These are phyloP conservation scores for Gasterosteus nipponicus DNA, from an alignment of 2,113 vertebrate species.

Conservation along the genomic window DNA sequence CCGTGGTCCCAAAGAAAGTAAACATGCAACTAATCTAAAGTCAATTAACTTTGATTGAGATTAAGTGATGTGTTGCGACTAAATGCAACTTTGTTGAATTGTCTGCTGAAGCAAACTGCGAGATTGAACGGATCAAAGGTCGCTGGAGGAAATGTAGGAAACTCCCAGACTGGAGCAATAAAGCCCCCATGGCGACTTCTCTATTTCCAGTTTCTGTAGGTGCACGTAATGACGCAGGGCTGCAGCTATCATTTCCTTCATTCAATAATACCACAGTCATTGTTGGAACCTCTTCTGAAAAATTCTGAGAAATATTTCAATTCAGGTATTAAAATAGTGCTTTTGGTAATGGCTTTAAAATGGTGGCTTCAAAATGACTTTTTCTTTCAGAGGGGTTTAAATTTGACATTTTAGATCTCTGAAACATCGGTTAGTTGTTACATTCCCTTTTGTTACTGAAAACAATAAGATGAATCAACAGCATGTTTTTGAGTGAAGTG, in stretches of 20 bases:
- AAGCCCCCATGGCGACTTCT: not conserved
- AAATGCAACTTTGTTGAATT: not conserved
- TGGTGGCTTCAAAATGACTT: not conserved
- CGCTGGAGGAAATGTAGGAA: constrained; percentile 1
- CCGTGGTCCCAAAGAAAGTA: not conserved
- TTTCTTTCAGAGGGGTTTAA: not conserved
- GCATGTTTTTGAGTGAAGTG: not conserved
- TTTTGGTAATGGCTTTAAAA: not conserved
- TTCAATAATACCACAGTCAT: not conserved
- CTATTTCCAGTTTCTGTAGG: not conserved
- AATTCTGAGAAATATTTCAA: not conserved
- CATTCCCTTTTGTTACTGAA: not conserved
- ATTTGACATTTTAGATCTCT: not conserved
- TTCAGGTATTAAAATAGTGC: not conserved
- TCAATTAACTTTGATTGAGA: not conserved
- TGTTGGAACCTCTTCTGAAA: not conserved
- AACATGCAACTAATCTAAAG: not conserved
- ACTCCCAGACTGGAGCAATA: not conserved
- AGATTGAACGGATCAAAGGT: constrained; percentile 1
- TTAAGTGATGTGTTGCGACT: not conserved
- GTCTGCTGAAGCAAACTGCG: not conserved
- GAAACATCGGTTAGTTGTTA: no score
- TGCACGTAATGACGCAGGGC: not conserved
- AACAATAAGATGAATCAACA: not conserved
- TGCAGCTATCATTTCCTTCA: not conserved